These are phyloP conservation scores for Calosoma granatense DNA, from an alignment of 1,140 invertebrate genomes.

Conservation along the genomic window DNA sequence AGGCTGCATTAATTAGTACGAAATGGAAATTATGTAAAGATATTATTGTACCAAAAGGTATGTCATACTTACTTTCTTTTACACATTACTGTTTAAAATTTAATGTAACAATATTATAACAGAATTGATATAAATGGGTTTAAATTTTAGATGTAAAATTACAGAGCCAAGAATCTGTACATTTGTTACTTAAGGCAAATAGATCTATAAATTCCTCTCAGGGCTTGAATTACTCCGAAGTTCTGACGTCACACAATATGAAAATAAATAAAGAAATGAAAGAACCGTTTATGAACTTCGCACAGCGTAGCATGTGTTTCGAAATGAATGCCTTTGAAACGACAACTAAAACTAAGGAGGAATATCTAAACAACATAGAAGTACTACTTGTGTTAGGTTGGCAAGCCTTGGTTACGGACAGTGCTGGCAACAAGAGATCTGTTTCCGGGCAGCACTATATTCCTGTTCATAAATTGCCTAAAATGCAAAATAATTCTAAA, in stretches of 20 bases:
- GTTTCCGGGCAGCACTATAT: slow-evolving; percentile 41
- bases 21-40: slow-evolving; percentile 40
- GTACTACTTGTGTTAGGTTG: slow-evolving; percentile 42
- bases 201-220: slow-evolving; percentile 21
- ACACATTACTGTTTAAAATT: no score
- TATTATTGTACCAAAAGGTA: slow-evolving; percentile 25
- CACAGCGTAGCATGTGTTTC: neutral
- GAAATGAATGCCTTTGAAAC: neutral
- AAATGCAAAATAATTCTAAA: slow-evolving; percentile 12
- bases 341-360: neutral
- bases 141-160: slow-evolving; percentile 30
- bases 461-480: slow-evolving; percentile 22
- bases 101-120: no score
- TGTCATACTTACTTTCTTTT: neutral
- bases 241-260: slow-evolving; percentile 23
- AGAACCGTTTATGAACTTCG: slow-evolving; percentile 13
- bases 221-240: slow-evolving; percentile 29
- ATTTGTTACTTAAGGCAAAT: slow-evolving; percentile 39
- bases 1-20: slow-evolving; percentile 44
- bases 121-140: no score
- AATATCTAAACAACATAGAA: slow-evolving; percentile 17
- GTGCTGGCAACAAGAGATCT: slow-evolving; percentile 30
- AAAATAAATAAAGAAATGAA: slow-evolving; percentile 18
- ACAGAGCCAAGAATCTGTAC: slow-evolving; percentile 41
- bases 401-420: slow-evolving; percentile 36